Base-by-base conservation (phyloP, 2,888 invertebrate genomes). In the Drosophila nr. fundita region DNA sequence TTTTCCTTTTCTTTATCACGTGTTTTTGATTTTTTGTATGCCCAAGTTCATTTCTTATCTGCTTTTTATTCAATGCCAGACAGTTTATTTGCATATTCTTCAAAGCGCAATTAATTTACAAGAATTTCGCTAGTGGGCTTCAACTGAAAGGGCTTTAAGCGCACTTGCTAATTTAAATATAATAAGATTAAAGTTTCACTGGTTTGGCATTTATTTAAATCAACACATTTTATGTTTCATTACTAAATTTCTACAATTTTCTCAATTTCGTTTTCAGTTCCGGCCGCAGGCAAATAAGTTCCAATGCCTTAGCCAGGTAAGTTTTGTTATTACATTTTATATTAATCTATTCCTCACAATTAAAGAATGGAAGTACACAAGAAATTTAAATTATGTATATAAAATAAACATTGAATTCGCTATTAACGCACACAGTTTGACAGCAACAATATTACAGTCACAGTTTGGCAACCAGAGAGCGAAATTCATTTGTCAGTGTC, bases 251-350 rank as follows among this genome's bases (percentile, higher is more conserved):
- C 10, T 8, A 32, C n/a, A 29, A 29, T 54, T 73, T 61, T 73
- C 32, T 62, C 29, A 8, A 58, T 36, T 65, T 83, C 87, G 76
- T 95, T 96, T 24, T 88, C 95, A 97, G 97, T 93, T 96, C 96
- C 91, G 96, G 96, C 85, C 96, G 96, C 94, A 95, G 96, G 92
- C 96, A 97, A 93, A 94, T 97, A 85, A 96, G 97, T 92, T 96
- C 97, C 91, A 97, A 96, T 95, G 97, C 97, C 92, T 94, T 97
- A 95, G 97, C 97, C 90, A 97, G 97, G 97, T 97, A 94, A 94
- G 93, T 92, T 49, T 18, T 36, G 13, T 30, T 6, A 6, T 18
- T 18, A 4, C 11, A 21, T 7, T 13, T 50, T 27, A n/a, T 15
- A 11, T 40, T 24, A 34, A n/a, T 40, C 24, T 29, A 21, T 30